Percentiles rank a stretch among this genome's conserved stretches.
phyloP scores from a whole-genome alignment of 2,797 vertebrate genomes.

The Bradypodion ventrale region DNA sequence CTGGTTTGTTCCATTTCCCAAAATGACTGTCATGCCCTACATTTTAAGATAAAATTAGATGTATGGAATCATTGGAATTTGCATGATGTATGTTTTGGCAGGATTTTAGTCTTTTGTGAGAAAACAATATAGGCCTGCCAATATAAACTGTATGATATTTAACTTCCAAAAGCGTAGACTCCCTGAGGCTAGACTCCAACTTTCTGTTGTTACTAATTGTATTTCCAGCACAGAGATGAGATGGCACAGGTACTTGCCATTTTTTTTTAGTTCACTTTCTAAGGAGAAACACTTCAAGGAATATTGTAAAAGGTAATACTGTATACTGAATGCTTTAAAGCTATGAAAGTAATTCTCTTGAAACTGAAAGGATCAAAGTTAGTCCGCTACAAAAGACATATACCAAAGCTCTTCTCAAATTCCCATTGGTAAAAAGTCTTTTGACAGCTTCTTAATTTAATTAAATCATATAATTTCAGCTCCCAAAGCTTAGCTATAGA shows the following conservation, averaged over 20 bases:
- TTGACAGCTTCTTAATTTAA: conserved; percentile 35
- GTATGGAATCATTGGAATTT: background rate
- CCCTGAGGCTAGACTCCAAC: background rate
- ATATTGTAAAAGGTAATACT: conserved; percentile 11
- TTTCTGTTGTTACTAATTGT: background rate
- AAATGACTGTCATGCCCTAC: background rate
- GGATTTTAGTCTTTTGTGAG: background rate
- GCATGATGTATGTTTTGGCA: background rate
- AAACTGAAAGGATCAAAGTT: conserved; percentile 38
- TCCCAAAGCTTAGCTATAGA: background rate
- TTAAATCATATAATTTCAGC: conserved; percentile 8
- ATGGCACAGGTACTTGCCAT: conserved; percentile 6
- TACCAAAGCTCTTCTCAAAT: conserved; percentile 36
- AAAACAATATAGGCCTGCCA: background rate
- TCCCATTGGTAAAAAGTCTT: conserved; percentile 19
- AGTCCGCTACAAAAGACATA: conserved; percentile 18
- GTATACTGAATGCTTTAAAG: conserved; percentile 17
- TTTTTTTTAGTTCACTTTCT: conserved; percentile 30
- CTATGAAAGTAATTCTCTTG: conserved; percentile 9
- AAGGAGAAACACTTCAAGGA: conserved; percentile 34
- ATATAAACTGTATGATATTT: background rate
- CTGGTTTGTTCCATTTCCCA: background rate
- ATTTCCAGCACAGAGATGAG: background rate
- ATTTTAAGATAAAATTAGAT: background rate
- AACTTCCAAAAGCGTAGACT: background rate